phyloP scores from a whole-genome alignment of 2,888 invertebrate genomes.

The Cepaea hortensis region DNA sequence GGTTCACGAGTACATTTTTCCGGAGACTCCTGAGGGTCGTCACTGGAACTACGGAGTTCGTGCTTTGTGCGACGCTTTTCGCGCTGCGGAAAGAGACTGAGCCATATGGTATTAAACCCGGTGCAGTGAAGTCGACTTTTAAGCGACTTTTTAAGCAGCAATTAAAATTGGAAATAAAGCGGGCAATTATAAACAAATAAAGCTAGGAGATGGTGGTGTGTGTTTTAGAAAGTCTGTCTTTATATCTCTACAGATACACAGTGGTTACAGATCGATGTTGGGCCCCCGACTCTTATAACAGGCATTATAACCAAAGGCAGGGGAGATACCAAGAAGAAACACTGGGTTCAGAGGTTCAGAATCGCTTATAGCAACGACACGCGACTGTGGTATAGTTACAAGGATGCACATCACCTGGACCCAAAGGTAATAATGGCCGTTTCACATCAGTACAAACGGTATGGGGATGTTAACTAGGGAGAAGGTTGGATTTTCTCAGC shows the following conservation, averaged over 20 bases:
- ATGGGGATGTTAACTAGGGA: background rate
- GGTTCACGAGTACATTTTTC: no score
- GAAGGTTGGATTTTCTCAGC: background rate
- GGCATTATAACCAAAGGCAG: conserved; percentile 78
- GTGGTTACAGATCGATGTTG: conserved; percentile 79
- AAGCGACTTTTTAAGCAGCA: no score
- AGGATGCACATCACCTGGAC: conserved; percentile 78
- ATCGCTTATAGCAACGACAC: conserved; percentile 79
- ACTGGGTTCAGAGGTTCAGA: conserved; percentile 79
- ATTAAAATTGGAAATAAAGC: no score
- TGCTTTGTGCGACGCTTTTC: no score
- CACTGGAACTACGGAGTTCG: no score
- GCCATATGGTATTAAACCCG: no score
- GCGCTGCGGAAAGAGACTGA: no score
- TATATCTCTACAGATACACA: conserved; percentile 74
- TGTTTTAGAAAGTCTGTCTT: no score
- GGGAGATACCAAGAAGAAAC: conserved; percentile 77
- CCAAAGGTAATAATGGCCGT: conserved; percentile 75
- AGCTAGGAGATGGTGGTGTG: no score
- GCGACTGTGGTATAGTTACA: conserved; percentile 78
- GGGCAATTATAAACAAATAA: no score
- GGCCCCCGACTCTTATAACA: conserved; percentile 78
- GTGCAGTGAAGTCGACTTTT: no score
- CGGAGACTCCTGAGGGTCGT: no score
- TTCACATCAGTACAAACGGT: background rate